Conservation (phyloP, 2,113 vertebrate genomes). For the Gadus macrocephalus region DNA sequence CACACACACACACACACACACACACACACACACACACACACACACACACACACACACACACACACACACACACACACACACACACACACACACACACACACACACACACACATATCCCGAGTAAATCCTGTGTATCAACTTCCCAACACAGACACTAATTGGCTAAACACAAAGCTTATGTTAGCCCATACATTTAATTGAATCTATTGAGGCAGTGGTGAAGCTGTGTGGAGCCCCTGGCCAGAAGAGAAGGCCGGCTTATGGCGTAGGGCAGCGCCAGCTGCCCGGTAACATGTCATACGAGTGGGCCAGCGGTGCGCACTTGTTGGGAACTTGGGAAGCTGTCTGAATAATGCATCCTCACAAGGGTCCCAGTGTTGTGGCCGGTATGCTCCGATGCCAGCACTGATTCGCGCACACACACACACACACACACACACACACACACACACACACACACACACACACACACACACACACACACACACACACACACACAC, state of each 20-base stretch:
- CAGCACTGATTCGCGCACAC: background rate
- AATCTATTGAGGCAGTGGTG: slow-evolving; percentile 20
- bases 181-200: slow-evolving; percentile 16
- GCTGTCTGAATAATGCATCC: slow-evolving; percentile 45
- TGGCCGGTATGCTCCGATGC: slow-evolving; percentile 21
- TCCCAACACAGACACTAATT: slow-evolving; percentile 10
- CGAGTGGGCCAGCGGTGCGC: slow-evolving; percentile 36
- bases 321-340: slow-evolving; percentile 40
- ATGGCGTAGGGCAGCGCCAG: slow-evolving; percentile 47
- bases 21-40: slow-evolving; percentile 16
- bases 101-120: slow-evolving; percentile 11
- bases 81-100: slow-evolving; percentile 2
- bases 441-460: background rate
- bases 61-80: slow-evolving; percentile 22
- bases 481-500: slow-evolving; percentile 6
- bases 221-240: too few species aligned
- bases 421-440: slow-evolving; percentile 4
- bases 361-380: slow-evolving; percentile 55
- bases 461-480: background rate
- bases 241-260: slow-evolving; percentile 4
- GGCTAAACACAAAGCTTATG: slow-evolving; percentile 12
- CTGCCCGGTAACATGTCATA: slow-evolving; percentile 54
- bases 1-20: slow-evolving; percentile 20
- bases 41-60: background rate
- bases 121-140: slow-evolving; percentile 26